Percentiles rank a stretch among this genome's conserved stretches.
These are phyloP conservation scores for Meloe dianella DNA, from an alignment of 2,888 invertebrate genomes.

Conservation along the genomic window DNA sequence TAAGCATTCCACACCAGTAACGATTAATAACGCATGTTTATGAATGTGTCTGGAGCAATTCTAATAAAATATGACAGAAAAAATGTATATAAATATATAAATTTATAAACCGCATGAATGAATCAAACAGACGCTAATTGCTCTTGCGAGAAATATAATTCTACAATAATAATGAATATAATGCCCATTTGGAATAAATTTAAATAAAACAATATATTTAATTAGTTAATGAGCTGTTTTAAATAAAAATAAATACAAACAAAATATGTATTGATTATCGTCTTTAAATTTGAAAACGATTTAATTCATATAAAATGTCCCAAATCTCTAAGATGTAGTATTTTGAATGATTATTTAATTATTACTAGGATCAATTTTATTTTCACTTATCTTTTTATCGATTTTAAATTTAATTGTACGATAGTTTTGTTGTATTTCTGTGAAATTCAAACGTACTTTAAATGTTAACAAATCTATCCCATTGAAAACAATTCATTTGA, in stretches of 20 bases:
- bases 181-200: not conserved
- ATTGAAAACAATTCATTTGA: not conserved
- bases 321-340: too few species aligned
- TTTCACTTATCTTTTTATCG: not conserved
- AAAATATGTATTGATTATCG: too few species aligned
- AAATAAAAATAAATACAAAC: not conserved
- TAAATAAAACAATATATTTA: constrained; percentile 10
- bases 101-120: not conserved
- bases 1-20: too few species aligned
- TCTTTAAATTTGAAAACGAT: too few species aligned
- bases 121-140: not conserved
- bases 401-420: constrained; percentile 5
- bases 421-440: not conserved
- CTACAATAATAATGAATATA: constrained; percentile 7
- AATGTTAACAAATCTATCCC: not conserved
- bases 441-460: not conserved
- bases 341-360: too few species aligned
- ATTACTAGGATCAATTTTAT: not conserved
- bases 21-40: too few species aligned
- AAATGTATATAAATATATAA: not conserved
- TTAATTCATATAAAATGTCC: too few species aligned
- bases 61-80: not conserved
- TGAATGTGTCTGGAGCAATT: not conserved
- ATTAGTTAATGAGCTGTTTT: not conserved
- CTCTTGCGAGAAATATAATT: not conserved